Conservation (phyloP, 2,113 vertebrate species). For the cattle (Bos taurus) region ARS-UCD2.0 NC_037339.1:74011001-74011500, state of each 20-base stretch:
- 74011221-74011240: constrained; percentile 46
- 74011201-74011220: constrained; percentile 46
- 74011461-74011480: background rate
- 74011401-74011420: constrained; percentile 16
- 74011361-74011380: constrained; percentile 69
- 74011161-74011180: constrained; percentile 56
- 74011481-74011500: background rate
- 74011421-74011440: constrained; percentile 53
- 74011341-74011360: constrained; percentile 71
- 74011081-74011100: constrained; percentile 66
- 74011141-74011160: constrained; percentile 65
- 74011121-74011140: constrained; percentile 57
- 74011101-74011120: constrained; percentile 57
- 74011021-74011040: background rate
- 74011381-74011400: constrained; percentile 68
- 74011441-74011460: background rate
- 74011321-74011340: constrained; percentile 63
- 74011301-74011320: constrained; percentile 82
- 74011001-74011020: too few species aligned
- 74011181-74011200: constrained; percentile 53
- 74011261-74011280: constrained; percentile 77
- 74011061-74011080: background rate
- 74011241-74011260: constrained; percentile 67
- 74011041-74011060: background rate
- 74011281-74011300: constrained; percentile 68